phyloP scores from a whole-genome alignment of 1,140 invertebrate species.

The Euura lappo region DNA sequence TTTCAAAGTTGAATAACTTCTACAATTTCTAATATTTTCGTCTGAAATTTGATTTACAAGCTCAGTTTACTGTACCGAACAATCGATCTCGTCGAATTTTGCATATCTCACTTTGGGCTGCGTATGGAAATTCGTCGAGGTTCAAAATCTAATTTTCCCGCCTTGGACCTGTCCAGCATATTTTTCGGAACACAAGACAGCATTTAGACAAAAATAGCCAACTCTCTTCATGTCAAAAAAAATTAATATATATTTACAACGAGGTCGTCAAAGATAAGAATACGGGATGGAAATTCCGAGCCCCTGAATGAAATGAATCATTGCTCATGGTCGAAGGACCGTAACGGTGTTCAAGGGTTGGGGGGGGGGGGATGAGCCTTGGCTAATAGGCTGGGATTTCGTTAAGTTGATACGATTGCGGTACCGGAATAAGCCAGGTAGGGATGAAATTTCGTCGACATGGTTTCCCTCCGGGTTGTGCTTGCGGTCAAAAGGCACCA shows the following conservation, averaged over 20 bases:
- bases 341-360: neutral
- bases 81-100: too few relatives aligned
- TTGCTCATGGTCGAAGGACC: neutral
- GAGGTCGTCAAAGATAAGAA: too few relatives aligned
- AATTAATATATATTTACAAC: neutral
- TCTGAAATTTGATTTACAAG: too few relatives aligned
- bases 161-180: too few relatives aligned
- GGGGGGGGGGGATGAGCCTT: slow-evolving; percentile 10
- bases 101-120: too few relatives aligned
- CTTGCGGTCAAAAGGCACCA: neutral
- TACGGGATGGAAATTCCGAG: neutral
- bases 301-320: neutral
- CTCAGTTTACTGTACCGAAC: too few relatives aligned
- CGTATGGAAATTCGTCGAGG: too few relatives aligned
- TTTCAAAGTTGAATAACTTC: too few relatives aligned
- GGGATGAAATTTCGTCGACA: slow-evolving; percentile 32
- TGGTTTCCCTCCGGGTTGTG: neutral
- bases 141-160: too few relatives aligned
- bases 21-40: too few relatives aligned
- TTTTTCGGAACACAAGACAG: too few relatives aligned
- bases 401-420: slow-evolving; percentile 38
- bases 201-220: too few relatives aligned
- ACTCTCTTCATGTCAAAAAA: slow-evolving; percentile 5
- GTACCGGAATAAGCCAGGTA: slow-evolving; percentile 40
- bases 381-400: slow-evolving; percentile 31